These are phyloP conservation scores for Synanthedon andrenaeformis DNA, from an alignment of 2,888 invertebrate genomes.

Conservation along the genomic window DNA sequence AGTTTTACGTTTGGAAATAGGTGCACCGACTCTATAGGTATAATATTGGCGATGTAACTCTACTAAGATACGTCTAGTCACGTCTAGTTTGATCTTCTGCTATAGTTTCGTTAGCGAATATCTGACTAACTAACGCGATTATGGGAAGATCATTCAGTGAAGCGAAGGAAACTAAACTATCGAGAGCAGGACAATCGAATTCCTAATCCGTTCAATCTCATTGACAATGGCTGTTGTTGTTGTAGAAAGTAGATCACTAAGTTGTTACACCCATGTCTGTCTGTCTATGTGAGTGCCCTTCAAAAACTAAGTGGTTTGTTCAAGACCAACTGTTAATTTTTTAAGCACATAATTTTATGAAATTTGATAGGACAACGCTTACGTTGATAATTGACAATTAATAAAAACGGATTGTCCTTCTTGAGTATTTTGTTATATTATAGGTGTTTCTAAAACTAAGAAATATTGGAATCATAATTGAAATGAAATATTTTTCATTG, in stretches of 20 bases:
- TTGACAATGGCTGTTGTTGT: not conserved
- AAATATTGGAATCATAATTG: too few relatives aligned
- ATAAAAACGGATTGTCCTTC: too few relatives aligned
- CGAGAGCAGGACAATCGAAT: constrained; percentile 19
- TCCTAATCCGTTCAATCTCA: constrained; percentile 14
- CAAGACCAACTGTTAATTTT: too few relatives aligned
- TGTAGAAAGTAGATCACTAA: constrained; percentile 36
- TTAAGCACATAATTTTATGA: too few relatives aligned
- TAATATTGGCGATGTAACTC: constrained; percentile 28
- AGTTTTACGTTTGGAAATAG: constrained; percentile 50
- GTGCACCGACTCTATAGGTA: constrained; percentile 35
- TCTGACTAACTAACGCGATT: not conserved
- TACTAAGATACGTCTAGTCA: constrained; percentile 28
- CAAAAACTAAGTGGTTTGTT: too few relatives aligned
- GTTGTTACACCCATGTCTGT: too few relatives aligned
- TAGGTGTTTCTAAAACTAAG: too few relatives aligned
- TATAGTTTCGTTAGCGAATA: constrained; percentile 14
- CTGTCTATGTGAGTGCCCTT: too few relatives aligned
- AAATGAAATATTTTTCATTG: too few relatives aligned
- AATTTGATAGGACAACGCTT: too few relatives aligned
- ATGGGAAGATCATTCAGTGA: constrained; percentile 15
- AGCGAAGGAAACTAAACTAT: constrained; percentile 13
- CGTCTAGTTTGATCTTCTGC: constrained; percentile 28
- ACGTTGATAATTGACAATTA: too few relatives aligned
- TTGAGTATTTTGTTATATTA: too few relatives aligned